Conservation (phyloP, 2,797 vertebrate genomes). For the Leucoraja ocellata region DNA sequence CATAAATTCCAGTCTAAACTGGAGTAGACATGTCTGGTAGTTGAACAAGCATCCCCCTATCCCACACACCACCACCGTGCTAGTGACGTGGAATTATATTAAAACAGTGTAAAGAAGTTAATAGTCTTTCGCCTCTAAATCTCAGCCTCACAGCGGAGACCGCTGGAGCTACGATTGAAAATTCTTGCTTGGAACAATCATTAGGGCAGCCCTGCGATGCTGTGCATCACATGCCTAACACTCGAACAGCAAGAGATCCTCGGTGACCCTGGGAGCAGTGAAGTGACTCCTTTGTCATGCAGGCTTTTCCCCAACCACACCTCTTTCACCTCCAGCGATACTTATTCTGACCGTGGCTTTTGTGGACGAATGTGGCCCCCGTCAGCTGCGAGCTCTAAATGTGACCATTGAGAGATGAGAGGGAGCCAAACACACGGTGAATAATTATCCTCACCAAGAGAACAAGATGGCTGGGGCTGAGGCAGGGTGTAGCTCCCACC, state of each 20-base stretch:
- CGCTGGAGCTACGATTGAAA: slow-evolving; percentile 7
- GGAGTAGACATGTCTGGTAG: not conserved
- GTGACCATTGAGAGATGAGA: not conserved
- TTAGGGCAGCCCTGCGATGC: not conserved
- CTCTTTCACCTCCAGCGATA: slow-evolving; percentile 18
- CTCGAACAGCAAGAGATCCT: slow-evolving; percentile 14
- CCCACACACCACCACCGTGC: not conserved
- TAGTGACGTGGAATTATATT: not conserved
- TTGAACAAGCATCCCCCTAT: not conserved
- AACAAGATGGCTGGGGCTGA: not conserved
- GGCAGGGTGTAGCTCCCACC: not conserved
- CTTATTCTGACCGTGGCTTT: slow-evolving; percentile 10
- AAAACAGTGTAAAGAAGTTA: not conserved
- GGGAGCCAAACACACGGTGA: not conserved
- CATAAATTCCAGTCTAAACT: slow-evolving; percentile 19
- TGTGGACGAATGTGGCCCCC: not conserved
- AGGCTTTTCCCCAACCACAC: slow-evolving; percentile 19
- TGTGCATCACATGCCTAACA: not conserved
- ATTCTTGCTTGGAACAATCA: slow-evolving; percentile 6
- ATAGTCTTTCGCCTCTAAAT: not conserved
- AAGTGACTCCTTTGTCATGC: slow-evolving; percentile 8
- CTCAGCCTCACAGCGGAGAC: not conserved
- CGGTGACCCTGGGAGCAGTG: not conserved
- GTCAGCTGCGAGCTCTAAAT: slow-evolving; percentile 6
- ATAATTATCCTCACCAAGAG: slow-evolving; percentile 1